Conservation (phyloP, 2,113 vertebrate genomes). For the Egretta garzetta region DNA sequence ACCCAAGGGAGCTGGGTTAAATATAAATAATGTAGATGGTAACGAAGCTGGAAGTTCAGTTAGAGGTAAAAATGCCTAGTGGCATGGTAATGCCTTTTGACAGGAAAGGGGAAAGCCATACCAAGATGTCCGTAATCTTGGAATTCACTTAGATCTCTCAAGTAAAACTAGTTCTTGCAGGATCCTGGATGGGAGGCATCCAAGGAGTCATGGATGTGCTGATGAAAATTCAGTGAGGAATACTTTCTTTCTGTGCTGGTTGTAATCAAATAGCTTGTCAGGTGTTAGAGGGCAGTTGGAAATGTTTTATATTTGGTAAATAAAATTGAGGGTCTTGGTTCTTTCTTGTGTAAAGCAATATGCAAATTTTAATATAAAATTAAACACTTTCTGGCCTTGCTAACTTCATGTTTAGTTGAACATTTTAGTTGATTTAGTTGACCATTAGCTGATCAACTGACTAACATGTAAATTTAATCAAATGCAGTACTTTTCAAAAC, state of each 20-base stretch:
- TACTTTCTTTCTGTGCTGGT: background rate
- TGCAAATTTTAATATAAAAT: conserved; percentile 32
- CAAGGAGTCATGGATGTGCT: background rate
- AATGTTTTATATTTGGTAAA: conserved; percentile 21
- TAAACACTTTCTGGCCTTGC: background rate
- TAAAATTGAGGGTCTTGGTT: background rate
- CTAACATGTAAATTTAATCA: conserved; percentile 46
- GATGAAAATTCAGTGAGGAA: background rate
- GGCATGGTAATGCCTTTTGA: background rate
- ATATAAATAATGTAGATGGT: background rate
- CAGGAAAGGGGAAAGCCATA: background rate
- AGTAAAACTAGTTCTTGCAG: background rate
- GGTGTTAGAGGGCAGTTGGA: background rate
- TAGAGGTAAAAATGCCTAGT: background rate
- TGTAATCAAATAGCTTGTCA: conserved; percentile 4
- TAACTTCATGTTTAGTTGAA: background rate
- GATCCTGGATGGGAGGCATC: background rate
- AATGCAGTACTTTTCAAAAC: background rate
- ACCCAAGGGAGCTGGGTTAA: background rate
- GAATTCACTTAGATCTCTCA: background rate
- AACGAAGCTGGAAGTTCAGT: background rate
- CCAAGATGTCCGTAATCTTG: background rate
- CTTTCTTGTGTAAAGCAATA: conserved; percentile 20
- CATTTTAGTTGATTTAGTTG: conserved; percentile 47
- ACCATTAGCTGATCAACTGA: conserved; percentile 40